Base-by-base conservation (phyloP, 2,113 vertebrate genomes). In the Eurypyga helias region DNA sequence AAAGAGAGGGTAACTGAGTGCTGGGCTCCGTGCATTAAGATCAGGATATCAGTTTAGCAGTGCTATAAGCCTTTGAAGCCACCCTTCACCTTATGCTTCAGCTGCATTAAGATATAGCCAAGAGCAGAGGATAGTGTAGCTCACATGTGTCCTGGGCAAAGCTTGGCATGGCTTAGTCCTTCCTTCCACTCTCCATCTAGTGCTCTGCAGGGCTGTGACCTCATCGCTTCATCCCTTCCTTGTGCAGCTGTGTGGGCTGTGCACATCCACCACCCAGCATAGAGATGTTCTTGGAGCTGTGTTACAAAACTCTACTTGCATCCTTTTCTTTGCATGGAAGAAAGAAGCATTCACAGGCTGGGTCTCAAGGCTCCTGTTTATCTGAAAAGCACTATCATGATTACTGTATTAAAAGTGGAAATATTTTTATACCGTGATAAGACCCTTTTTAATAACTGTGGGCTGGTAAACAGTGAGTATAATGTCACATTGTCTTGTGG, bases 371-470 rank as follows among this genome's bases (percentile, higher is more conserved):
- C 43, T 86, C 26, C 80, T 51, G 20, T 90, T 94, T 93, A 69
- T 65, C 65, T 80, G 71, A 49, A 70, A 92, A 83, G 18, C 23
- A 31, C 46, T 79, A 65, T 80, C 61, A 94, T 91, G 51, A 95
- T 93, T 84, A 69, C 34, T 64, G 36, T 13, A 33, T 62, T 93
- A 87, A 93, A 93, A 95, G 17, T 34, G 48, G 87, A 80, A 90
- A 82, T 88, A 87, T 83, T 97, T 91, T 94, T 96, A 83, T 57
- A 82, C 25, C 7, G 6, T 29, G 38, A 61, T 93, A 95, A 95
- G 75, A 28, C 15, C 10, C 36, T 51, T 10, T 71, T 82, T 49
- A 55, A 49, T 73, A 87, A 91, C 71, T 57, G 23, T 49, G 78
- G 58, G 16, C 19, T 84, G 54, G 46, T 76, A 90, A 94, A 87